A percentile compares a stretch with the other conserved stretches of the same genome.
Conservation (phyloP, 2,113 vertebrate genomes). For the Macaca nemestrina region DNA sequence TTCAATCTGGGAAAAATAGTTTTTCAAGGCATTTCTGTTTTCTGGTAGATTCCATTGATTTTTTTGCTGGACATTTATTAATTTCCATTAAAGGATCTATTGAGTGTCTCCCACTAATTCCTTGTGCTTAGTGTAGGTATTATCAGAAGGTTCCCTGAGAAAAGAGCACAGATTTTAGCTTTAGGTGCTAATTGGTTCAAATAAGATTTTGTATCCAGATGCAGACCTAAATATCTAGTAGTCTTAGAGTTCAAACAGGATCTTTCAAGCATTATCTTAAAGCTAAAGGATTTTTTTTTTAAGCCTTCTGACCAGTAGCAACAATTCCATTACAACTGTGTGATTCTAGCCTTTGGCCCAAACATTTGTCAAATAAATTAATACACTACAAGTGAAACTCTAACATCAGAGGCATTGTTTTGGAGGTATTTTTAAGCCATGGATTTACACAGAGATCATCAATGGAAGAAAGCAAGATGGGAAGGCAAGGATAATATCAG, state of each 20-base stretch:
- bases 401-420: not conserved
- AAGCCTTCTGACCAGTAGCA: not conserved
- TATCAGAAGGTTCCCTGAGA: conserved; percentile 14
- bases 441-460: not conserved
- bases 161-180: conserved; percentile 30
- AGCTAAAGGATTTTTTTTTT: not conserved
- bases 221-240: not conserved
- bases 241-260: conserved; percentile 33
- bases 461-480: not conserved
- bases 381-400: not conserved
- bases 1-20: not conserved
- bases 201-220: conserved; percentile 38
- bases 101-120: not conserved
- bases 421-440: not conserved
- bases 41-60: conserved; percentile 11
- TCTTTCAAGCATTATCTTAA: conserved; percentile 51
- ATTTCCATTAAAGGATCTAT: conserved; percentile 37
- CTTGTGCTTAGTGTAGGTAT: conserved; percentile 17
- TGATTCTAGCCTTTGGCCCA: conserved; percentile 43
- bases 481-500: not conserved
- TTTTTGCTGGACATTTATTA: conserved; percentile 46
- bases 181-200: not conserved
- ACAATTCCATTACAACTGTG: conserved; percentile 3
- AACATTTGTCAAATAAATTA: conserved; percentile 50
- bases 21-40: conserved; percentile 24